A percentile compares a stretch with the other conserved stretches of the same genome.
phyloP scores from a whole-genome alignment of 2,113 vertebrate genomes.

The Nipponia nippon region DNA sequence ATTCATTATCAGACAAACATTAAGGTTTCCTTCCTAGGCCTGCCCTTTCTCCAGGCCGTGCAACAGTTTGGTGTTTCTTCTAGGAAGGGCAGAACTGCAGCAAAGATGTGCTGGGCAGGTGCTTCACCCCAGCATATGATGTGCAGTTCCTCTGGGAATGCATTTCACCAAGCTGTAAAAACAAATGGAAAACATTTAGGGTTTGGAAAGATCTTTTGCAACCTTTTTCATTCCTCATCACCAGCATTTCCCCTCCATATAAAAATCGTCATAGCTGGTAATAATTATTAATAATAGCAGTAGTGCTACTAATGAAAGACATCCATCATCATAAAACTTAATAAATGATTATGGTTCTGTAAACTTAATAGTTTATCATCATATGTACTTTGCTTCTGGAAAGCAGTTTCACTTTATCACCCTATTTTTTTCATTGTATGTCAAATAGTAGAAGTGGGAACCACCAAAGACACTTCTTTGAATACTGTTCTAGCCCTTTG shows the following conservation, averaged over 20 bases:
- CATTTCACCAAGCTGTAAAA: background rate
- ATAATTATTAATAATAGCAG: background rate
- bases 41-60: background rate
- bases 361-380: background rate
- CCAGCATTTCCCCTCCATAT: background rate
- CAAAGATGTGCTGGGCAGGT: background rate
- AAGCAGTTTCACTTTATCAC: background rate
- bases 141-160: background rate
- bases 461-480: background rate
- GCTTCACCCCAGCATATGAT: background rate
- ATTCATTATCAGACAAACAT: background rate
- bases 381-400: background rate
- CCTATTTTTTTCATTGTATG: background rate
- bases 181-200: background rate
- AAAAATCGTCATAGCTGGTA: background rate
- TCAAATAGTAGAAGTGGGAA: background rate
- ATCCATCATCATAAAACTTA: background rate
- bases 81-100: background rate
- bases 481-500: background rate
- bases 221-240: background rate
- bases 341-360: background rate
- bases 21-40: background rate
- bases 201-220: background rate
- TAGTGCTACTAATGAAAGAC: background rate
- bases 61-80: background rate